These are phyloP conservation scores for Cyrtonyx montezumae DNA, from an alignment of 2,113 vertebrate genomes.

Conservation along the genomic window DNA sequence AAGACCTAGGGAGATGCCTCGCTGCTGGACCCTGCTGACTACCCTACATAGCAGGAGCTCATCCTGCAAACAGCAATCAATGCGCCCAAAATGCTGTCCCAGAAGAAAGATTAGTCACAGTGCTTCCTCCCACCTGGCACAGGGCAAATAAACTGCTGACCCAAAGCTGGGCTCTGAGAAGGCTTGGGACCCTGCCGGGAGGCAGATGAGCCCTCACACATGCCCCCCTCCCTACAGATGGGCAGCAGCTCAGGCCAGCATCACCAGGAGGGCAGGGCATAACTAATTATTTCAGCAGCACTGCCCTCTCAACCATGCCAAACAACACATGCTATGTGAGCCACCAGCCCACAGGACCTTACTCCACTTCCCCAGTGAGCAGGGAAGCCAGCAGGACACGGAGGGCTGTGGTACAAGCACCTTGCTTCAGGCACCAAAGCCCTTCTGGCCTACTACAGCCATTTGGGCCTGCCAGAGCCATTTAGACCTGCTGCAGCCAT, in stretches of 20 bases:
- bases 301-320: neutral
- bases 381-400: neutral
- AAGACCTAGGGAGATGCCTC: neutral
- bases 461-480: neutral
- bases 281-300: neutral
- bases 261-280: fast-evolving
- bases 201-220: neutral
- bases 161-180: neutral
- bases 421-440: neutral
- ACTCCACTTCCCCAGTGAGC: neutral
- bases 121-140: neutral
- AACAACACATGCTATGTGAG: neutral
- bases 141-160: neutral
- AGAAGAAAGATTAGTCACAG: neutral
- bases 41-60: neutral
- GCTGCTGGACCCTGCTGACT: neutral
- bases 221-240: neutral
- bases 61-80: neutral
- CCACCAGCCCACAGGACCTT: neutral
- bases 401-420: neutral
- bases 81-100: neutral
- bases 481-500: neutral
- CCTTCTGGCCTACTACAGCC: neutral
- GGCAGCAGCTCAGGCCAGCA: neutral
- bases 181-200: neutral